Conservation (phyloP, 2,797 vertebrate genomes). For the Chaetophractus vellerosus region DNA sequence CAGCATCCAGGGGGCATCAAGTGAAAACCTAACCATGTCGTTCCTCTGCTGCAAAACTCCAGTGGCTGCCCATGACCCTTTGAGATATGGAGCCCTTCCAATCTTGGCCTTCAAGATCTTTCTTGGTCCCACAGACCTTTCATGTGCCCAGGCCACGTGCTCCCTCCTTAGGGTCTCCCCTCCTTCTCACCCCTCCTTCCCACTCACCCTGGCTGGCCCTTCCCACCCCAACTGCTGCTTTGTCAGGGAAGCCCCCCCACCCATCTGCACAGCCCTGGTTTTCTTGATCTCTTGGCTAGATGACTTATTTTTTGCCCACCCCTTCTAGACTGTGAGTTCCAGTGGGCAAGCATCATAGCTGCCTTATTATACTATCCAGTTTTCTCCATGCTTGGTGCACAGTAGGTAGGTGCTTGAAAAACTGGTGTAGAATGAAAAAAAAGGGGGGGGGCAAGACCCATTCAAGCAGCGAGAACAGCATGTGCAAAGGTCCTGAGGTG, state of each 20-base stretch:
- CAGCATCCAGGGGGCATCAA: not conserved
- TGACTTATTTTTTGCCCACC: not conserved
- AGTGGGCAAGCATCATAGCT: not conserved
- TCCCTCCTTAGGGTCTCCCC: not conserved
- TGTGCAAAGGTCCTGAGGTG: not conserved
- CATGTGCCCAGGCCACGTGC: not conserved
- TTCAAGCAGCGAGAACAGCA: not conserved
- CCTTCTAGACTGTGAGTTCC: not conserved
- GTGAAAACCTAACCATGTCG: not conserved
- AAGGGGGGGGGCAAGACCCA: not conserved
- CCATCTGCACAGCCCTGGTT: too few relatives aligned
- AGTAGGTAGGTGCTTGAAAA: conserved; percentile 59
- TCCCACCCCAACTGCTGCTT: not conserved
- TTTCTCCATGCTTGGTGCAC: accelerated
- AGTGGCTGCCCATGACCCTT: too few relatives aligned
- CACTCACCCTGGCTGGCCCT: not conserved
- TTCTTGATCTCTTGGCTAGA: not conserved
- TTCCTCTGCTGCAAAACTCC: not conserved
- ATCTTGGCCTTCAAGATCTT: not conserved
- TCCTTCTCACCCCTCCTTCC: not conserved
- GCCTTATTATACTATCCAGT: not conserved
- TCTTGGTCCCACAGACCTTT: not conserved
- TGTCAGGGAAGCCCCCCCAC: too few relatives aligned
- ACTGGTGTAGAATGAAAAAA: not conserved
- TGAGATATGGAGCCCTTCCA: too few relatives aligned